Evolutionary conservation across 2,888 invertebrate species (phyloP), one percentile per base, ranked within the genome.

Genomic region (Sisyra terminalis): DNA sequence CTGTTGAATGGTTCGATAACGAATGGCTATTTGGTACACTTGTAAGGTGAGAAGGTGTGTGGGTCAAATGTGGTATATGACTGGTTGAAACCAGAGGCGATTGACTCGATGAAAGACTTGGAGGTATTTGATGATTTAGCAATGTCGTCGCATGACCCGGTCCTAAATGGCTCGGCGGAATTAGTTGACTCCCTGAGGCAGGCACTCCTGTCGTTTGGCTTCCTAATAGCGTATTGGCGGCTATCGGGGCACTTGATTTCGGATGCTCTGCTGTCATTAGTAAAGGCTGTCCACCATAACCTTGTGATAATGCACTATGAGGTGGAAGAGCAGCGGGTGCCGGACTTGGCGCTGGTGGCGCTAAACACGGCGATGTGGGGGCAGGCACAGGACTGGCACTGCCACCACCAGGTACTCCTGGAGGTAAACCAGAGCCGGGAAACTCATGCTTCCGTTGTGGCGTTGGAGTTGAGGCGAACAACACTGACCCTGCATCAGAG

Each of bases 401-500:
- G 49, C 74, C 70, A 52, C 73, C 75, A 16, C 75, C 74, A 54
- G 75, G 70, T 53, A 64, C 62, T 51, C 65, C 64, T 44, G 66
- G 65, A 51, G 65, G 53, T 48, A 69, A 70, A 50, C 70, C 69
- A 47, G 69, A 67, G 52, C 69, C 68, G 45, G 67, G 66, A 53
- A 70, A 70, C 57, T 76, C 78, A 52, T 76, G 75, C 54, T 78
- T 77, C 51, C 77, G 67, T 51, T 69, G 69, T 55, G 75, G 64
- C 59, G 80, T 75, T 61, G 76, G 73, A 57, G 77, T 69, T 56
- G 73, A 67, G 58, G 73, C 69, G 61, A 76, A 79, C 59, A 75
- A 75, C 61, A 75, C 75, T 63, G 77, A 76, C 65, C 78, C 78
- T 55, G 71, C 77, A 68, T 80, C 81, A 64, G 82, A 80, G 63